Conservation (phyloP, 2,888 invertebrate species). For the Diabrotica balteata region DNA sequence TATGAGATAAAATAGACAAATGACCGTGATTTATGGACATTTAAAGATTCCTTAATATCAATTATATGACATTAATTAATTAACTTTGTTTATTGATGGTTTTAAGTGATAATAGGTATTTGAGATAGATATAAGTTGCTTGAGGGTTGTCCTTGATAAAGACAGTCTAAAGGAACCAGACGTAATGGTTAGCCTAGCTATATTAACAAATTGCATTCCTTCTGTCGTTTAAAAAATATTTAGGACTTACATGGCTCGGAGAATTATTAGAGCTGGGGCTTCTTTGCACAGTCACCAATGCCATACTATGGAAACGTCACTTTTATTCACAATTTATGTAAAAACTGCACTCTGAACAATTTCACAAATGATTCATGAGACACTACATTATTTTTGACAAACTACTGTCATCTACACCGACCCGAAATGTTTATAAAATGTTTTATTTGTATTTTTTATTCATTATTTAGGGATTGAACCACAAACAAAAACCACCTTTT, state of each 20-base stretch:
- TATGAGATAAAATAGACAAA: no score
- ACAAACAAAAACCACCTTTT: constrained; percentile 25
- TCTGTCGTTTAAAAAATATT: no score
- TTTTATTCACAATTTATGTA: constrained; percentile 30
- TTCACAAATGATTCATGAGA: constrained; percentile 40
- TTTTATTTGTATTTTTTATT: constrained; percentile 19
- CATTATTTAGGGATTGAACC: constrained; percentile 13
- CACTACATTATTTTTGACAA: constrained; percentile 53
- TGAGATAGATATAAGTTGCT: background rate
- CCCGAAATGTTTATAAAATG: constrained; percentile 11
- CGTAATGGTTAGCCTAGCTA: no score
- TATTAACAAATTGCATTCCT: no score
- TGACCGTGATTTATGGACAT: no score
- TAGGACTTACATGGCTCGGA: constrained; percentile 55
- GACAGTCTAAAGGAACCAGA: no score
- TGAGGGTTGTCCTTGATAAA: no score
- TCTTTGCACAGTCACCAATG: constrained; percentile 76
- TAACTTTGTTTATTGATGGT: no score
- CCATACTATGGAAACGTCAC: constrained; percentile 61
- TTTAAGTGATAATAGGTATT: no score
- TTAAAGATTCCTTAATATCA: no score
- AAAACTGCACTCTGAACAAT: constrained; percentile 38
- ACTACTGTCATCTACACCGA: constrained; percentile 28
- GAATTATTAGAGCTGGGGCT: constrained; percentile 75
- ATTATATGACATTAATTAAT: no score